Conservation (phyloP, 2,888 invertebrate genomes). For the Trachelus troglodyta region DNA sequence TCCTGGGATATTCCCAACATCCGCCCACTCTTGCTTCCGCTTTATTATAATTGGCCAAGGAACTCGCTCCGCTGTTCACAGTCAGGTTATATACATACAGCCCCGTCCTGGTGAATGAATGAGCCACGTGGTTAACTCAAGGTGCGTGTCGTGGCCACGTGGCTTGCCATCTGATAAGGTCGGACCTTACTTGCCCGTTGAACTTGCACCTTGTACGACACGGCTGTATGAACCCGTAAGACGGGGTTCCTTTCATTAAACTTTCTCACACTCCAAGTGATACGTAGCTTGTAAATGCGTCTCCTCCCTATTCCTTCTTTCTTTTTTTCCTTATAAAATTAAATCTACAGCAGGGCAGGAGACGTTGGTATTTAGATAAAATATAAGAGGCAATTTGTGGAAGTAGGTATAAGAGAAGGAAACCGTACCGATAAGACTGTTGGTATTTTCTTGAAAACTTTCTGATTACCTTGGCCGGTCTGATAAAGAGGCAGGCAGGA, state of each 20-base stretch:
- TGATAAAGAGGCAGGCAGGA: neutral
- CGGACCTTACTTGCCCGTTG: constrained; percentile 7
- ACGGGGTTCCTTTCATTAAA: neutral
- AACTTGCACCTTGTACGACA: neutral
- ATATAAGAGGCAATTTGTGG: neutral
- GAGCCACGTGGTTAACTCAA: constrained; percentile 40
- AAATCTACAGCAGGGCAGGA: neutral
- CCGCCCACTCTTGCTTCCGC: neutral
- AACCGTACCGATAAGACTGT: neutral
- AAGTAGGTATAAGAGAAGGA: neutral
- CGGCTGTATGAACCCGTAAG: neutral
- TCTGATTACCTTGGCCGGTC: neutral
- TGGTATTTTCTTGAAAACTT: neutral
- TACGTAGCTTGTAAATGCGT: neutral
- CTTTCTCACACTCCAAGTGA: neutral
- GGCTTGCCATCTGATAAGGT: constrained; percentile 49
- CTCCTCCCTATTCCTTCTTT: neutral
- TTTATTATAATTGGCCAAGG: neutral
- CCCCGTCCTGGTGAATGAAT: neutral
- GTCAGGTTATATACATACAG: neutral
- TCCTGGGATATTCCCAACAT: neutral
- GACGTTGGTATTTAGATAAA: neutral
- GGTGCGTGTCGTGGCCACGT: constrained; percentile 51
- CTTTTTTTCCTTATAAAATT: neutral
- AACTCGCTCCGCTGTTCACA: neutral